Base-by-base conservation (phyloP, 2,113 vertebrate genomes). In the Psittacara wagleri region DNA sequence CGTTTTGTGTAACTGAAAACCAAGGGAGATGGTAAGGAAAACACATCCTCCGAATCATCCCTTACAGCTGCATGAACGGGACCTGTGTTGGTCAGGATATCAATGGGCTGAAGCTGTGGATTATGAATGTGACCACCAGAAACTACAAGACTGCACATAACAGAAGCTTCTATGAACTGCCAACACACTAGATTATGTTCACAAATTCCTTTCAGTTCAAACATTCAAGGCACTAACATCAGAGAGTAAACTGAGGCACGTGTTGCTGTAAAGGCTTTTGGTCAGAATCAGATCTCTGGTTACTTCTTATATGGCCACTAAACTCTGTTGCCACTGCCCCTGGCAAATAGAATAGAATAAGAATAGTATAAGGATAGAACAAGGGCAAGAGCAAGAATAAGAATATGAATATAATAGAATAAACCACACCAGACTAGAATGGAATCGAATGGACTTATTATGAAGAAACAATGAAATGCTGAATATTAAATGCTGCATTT, bases 131-230 rank as follows among this genome's bases (percentile, higher is more conserved):
- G 75, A 25, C 12, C 43, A 14, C 3, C 55, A 85, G 51, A 64
- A 86, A 22, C 7, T 12, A 23, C 35, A 23, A 19, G 61, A 37
- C 19, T 62, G 13, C 5, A 41, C 3, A 0, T 2, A 59, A 17
- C 27, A 51, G 33, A 87, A 57, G 16, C 15, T n/a, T 41, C 57
- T 33, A 1, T 29, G 51, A 72, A 13, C 29, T 24, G 41, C 24
- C 37, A 31, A 1, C 7, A 20, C 2, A 0, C 9, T 6, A 11
- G 62, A 14, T 57, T 51, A 8, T 2, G 27, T 13, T 51, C 44
- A 72, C 6, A 41, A 55, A 41, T 52, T 52, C 57, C 39, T 68
- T 51, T 61, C 29, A 31, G 23, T 28, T 88, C 37, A 43, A 17
- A 13, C 48, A 29, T 2, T 33, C 11, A 11, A 7, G 7, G n/a